phyloP scores from a whole-genome alignment of 2,113 vertebrate genomes.

The Morone chrysops region DNA sequence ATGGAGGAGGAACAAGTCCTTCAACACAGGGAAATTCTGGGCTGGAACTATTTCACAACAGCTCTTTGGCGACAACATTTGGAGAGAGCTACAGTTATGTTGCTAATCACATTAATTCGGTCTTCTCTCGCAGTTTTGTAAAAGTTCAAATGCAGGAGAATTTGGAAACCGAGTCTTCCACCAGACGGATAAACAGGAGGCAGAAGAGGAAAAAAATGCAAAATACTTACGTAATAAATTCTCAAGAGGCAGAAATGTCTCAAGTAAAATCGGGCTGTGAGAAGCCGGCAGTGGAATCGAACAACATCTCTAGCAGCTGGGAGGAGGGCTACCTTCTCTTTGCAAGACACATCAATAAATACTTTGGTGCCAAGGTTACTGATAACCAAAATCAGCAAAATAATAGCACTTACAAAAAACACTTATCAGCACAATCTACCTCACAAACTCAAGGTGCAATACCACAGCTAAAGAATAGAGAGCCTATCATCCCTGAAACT shows the following conservation, averaged over 20 bases:
- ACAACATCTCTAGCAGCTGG: constrained; percentile 41
- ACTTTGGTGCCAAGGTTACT: constrained; percentile 77
- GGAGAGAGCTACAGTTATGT: constrained; percentile 82
- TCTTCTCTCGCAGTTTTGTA: constrained; percentile 55
- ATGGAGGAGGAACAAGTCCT: constrained; percentile 4
- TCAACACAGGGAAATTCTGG: constrained; percentile 24
- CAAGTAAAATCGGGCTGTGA: neutral
- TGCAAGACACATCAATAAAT: constrained; percentile 80
- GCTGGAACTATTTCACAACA: constrained; percentile 80
- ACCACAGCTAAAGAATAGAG: constrained; percentile 22
- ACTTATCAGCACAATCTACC: constrained; percentile 21
- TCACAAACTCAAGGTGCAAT: constrained; percentile 18
- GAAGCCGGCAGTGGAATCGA: constrained; percentile 13
- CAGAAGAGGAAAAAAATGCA: constrained; percentile 45
- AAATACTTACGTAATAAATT: constrained; percentile 12
- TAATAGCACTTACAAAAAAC: constrained; percentile 2
- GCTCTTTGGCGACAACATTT: constrained; percentile 76
- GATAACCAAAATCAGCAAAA: constrained; percentile 44
- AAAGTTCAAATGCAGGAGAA: constrained; percentile 26
- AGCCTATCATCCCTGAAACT: constrained; percentile 24
- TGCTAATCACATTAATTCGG: constrained; percentile 80
- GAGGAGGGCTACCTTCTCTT: constrained; percentile 78
- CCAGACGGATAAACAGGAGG: constrained; percentile 15
- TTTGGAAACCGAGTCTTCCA: neutral
- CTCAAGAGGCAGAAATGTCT: constrained; percentile 2